phyloP scores from a whole-genome alignment of 2,888 invertebrate species.

The Tetropium fuscum region DNA sequence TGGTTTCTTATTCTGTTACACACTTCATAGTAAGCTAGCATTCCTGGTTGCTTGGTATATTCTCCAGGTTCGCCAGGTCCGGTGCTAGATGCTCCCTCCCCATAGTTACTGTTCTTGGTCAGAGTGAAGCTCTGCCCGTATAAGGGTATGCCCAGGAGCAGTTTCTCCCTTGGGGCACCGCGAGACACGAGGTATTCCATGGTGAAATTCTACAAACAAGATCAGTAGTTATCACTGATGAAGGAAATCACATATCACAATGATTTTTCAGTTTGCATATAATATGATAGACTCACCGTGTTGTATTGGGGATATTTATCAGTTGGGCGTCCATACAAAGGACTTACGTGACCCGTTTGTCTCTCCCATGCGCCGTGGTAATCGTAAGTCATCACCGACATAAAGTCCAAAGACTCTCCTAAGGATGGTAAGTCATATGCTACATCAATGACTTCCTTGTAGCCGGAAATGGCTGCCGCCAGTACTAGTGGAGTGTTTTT shows the following conservation, averaged over 20 bases:
- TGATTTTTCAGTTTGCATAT: not conserved
- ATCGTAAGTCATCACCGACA: constrained; percentile 90
- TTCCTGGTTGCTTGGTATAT: constrained; percentile 87
- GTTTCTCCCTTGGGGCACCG: constrained; percentile 83
- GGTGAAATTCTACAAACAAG: constrained; percentile 76
- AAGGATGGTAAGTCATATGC: constrained; percentile 84
- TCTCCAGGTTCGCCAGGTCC: constrained; percentile 86
- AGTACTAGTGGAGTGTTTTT: constrained; percentile 80
- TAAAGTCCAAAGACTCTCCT: constrained; percentile 79
- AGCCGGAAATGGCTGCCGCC: constrained; percentile 88
- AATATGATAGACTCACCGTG: constrained; percentile 69
- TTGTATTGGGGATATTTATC: constrained; percentile 83
- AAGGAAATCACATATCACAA: no score
- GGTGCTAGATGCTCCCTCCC: constrained; percentile 74
- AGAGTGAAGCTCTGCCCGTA: constrained; percentile 90
- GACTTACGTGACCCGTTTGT: constrained; percentile 84
- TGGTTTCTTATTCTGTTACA: constrained; percentile 78
- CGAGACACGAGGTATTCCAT: constrained; percentile 79
- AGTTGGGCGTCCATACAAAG: constrained; percentile 74
- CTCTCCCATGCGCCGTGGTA: constrained; percentile 92
- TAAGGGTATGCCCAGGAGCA: constrained; percentile 85
- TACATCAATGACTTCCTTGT: constrained; percentile 88
- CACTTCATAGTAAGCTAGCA: constrained; percentile 89
- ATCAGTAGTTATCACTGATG: not conserved
- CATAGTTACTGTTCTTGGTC: constrained; percentile 62